Evolutionary conservation across 1,140 invertebrate species (phyloP).

Genomic region (Drosophila leontia): DNA sequence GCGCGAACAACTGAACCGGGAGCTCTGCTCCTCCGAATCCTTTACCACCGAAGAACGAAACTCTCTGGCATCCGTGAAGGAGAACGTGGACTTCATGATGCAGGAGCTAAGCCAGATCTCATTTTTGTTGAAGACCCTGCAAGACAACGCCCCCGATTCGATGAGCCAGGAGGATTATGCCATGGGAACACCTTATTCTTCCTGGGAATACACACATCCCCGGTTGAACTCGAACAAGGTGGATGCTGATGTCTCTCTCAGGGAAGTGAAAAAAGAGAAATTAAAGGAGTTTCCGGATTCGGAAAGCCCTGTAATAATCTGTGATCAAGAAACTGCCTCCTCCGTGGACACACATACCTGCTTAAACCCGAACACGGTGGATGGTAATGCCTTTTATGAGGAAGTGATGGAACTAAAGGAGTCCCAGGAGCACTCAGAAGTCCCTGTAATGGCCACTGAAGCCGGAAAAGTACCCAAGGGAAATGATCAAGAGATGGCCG

Average conservation of each 20-base stretch:
- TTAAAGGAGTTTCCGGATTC: background rate
- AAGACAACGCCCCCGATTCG: background rate
- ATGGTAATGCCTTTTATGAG: no score
- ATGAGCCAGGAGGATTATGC: background rate
- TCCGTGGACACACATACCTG: no score
- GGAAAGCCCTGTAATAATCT: background rate
- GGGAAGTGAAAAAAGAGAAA: background rate
- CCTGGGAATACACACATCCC: background rate
- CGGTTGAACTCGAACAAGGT: no score
- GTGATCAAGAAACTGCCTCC: no score
- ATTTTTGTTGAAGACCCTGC: background rate
- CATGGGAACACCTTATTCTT: background rate
- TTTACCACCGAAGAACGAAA: background rate
- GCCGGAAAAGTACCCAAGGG: background rate
- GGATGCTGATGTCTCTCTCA: background rate
- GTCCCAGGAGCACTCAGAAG: no score
- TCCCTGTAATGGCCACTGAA: no score
- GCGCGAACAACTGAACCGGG: background rate
- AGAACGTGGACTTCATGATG: conserved; percentile 26
- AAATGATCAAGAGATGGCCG: background rate
- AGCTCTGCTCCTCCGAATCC: background rate
- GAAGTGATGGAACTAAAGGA: no score
- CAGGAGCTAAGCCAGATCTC: conserved; percentile 26
- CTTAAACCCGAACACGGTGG: no score
- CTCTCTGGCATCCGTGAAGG: background rate